Conservation (phyloP, 2,888 invertebrate genomes). For the Lagria hirta region DNA sequence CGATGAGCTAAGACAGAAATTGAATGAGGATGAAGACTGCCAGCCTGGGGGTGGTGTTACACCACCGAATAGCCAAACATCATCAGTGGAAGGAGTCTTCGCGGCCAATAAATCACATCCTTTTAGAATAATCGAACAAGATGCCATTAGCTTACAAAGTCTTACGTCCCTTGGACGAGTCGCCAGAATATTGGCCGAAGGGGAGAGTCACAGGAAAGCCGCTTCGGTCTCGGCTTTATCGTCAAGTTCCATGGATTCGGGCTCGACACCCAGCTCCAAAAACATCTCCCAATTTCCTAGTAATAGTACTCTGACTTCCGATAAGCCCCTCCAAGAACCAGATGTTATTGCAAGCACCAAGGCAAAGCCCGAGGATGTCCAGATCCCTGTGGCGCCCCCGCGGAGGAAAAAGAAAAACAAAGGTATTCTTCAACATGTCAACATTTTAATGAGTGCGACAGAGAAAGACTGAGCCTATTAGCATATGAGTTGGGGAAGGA, state of each 20-base stretch:
- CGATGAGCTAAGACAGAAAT: conserved; percentile 79
- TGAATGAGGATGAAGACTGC: conserved; percentile 86
- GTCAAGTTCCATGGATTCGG: conserved; percentile 50
- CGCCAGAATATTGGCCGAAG: conserved; percentile 65
- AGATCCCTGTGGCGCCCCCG: conserved; percentile 73
- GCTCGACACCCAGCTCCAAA: conserved; percentile 51
- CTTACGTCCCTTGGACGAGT: conserved; percentile 85
- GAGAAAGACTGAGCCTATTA: conserved; percentile 37
- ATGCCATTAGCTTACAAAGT: conserved; percentile 84
- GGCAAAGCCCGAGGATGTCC: conserved; percentile 42
- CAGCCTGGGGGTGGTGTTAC: conserved; percentile 57
- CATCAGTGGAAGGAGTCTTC: conserved; percentile 76
- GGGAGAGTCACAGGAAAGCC: conserved; percentile 41
- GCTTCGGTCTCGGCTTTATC: conserved; percentile 48
- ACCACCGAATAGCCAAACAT: conserved; percentile 75
- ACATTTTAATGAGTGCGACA: too few relatives aligned
- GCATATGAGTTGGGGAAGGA: conserved; percentile 18
- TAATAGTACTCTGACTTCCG: conserved; percentile 39
- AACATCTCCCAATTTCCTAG: conserved; percentile 50
- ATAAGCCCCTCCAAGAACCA: conserved; percentile 70
- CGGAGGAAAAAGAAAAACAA: conserved; percentile 71
- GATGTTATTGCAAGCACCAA: conserved; percentile 94
- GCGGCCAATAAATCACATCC: conserved; percentile 70
- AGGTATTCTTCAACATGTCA: too few relatives aligned
- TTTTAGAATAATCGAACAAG: conserved; percentile 84